Base-by-base conservation (phyloP, 2,888 invertebrate genomes). In the Branchipolynoe longqiensis region DNA sequence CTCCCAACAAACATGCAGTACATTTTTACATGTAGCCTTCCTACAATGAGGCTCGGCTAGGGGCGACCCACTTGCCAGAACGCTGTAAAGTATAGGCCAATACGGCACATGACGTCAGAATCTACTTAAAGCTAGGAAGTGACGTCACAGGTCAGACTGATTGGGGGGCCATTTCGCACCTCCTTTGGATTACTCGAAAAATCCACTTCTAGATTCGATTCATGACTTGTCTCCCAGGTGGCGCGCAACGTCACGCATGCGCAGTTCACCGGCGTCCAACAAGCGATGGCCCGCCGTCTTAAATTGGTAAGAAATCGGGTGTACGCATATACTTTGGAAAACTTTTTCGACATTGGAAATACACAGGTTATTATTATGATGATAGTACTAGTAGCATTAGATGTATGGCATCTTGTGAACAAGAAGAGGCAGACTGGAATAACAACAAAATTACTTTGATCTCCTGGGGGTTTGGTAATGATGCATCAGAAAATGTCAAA, bases 331-430 rank as follows among this genome's bases (percentile, higher is more conserved):
- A 69, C 69, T 22, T 36, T 38, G 69, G 69, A 69, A 33, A 69
- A 12, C 25, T 38, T 69, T 69, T 69, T 36, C 69, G 69, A 69
- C 69, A 69, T 69, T n/a, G 18, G 48, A 69, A 69, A 69, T 69
- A 69, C 38, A 69, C 25, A n/a, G 58, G 69, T 36, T 69, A 69
- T 69, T 69, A n/a, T n/a, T n/a, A n/a, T n/a, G n/a, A n/a, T n/a
- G n/a, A n/a, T n/a, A n/a, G n/a, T n/a, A n/a, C n/a, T n/a, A n/a
- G n/a, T n/a, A n/a, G n/a, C n/a, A n/a, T 22, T 6, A 22, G 69
- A 69, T 69, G 69, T 69, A 69, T 69, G 69, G 69, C 69, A 69
- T 69, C 38, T 69, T 33, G 69, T 69, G 69, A 69, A 69, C 36
- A 18, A 69, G 69, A 69, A 69, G 62, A 62, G 12, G 38, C 48